Percentiles rank a stretch among this genome's conserved stretches.
Evolutionary conservation across 2,113 vertebrate genomes (phyloP).

Genomic region (Gopherus evgoodei): DNA sequence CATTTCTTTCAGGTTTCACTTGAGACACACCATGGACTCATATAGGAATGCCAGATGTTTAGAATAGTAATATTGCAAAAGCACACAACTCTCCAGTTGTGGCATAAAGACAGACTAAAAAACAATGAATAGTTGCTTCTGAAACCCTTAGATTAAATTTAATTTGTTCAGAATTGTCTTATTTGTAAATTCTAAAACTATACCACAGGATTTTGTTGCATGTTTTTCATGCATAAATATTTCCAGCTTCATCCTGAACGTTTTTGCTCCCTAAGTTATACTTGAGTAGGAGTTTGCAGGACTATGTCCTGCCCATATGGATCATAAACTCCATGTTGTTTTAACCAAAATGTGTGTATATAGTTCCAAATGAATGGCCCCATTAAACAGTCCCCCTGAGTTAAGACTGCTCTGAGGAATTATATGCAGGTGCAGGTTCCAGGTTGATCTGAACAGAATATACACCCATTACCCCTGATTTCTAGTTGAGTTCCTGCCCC

Average conservation of each 20-base stretch:
- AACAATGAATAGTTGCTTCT: slow-evolving; percentile 18
- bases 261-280: neutral
- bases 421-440: neutral
- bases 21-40: slow-evolving; percentile 31
- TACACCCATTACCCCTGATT: neutral
- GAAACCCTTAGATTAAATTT: slow-evolving; percentile 53
- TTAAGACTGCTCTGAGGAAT: too few relatives aligned
- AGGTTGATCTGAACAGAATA: neutral
- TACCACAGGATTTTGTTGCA: slow-evolving; percentile 20
- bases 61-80: slow-evolving; percentile 67
- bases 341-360: neutral
- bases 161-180: slow-evolving; percentile 39
- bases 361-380: neutral
- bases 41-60: slow-evolving; percentile 57
- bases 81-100: slow-evolving; percentile 46
- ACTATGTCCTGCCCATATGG: neutral
- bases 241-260: neutral
- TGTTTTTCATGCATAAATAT: slow-evolving; percentile 23
- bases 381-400: neutral
- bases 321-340: neutral
- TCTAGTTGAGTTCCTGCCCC: neutral
- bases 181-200: too few relatives aligned
- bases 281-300: accelerated
- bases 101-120: slow-evolving; percentile 31
- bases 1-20: neutral